Evolutionary conservation across 2,113 vertebrate species (phyloP).

Genomic region (Neodon shergylaensis): DNA sequence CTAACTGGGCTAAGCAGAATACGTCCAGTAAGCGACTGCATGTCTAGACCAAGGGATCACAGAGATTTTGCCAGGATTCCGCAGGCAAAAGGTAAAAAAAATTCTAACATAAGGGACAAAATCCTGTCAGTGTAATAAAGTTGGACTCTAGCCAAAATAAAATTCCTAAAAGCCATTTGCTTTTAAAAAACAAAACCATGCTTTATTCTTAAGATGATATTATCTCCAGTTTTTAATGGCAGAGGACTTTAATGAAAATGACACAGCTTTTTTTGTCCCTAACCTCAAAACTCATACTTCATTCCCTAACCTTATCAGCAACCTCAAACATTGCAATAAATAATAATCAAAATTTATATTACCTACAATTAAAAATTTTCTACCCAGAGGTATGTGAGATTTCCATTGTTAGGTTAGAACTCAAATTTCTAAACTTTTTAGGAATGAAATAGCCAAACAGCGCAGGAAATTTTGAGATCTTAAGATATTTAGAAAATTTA

Average conservation of each 20-base stretch:
- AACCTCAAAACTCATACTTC: slow-evolving; percentile 37
- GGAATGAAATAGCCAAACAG: slow-evolving; percentile 21
- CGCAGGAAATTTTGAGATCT: slow-evolving; percentile 30
- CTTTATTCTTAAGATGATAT: slow-evolving; percentile 29
- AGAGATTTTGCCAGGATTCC: slow-evolving; percentile 17
- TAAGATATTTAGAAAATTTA: not conserved
- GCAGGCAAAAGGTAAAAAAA: slow-evolving; percentile 33
- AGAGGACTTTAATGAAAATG: not conserved
- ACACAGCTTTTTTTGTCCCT: not conserved
- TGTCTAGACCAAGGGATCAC: slow-evolving; percentile 40
- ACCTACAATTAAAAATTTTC: slow-evolving; percentile 46
- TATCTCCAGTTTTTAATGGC: slow-evolving; percentile 38
- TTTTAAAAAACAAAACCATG: slow-evolving; percentile 31
- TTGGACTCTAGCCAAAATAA: slow-evolving; percentile 65
- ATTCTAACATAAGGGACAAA: slow-evolving; percentile 58
- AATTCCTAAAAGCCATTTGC: slow-evolving; percentile 59
- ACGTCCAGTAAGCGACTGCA: slow-evolving; percentile 30
- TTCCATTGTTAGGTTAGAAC: slow-evolving; percentile 8
- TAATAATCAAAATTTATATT: slow-evolving; percentile 11
- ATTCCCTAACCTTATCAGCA: not conserved
- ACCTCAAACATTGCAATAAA: slow-evolving; percentile 10
- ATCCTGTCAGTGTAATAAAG: slow-evolving; percentile 44
- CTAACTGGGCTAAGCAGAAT: slow-evolving; percentile 39
- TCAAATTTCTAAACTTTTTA: not conserved
- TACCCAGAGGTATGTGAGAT: not conserved